Conservation (phyloP, 2,888 invertebrate genomes). For the Schrankia costaestrigalis region DNA sequence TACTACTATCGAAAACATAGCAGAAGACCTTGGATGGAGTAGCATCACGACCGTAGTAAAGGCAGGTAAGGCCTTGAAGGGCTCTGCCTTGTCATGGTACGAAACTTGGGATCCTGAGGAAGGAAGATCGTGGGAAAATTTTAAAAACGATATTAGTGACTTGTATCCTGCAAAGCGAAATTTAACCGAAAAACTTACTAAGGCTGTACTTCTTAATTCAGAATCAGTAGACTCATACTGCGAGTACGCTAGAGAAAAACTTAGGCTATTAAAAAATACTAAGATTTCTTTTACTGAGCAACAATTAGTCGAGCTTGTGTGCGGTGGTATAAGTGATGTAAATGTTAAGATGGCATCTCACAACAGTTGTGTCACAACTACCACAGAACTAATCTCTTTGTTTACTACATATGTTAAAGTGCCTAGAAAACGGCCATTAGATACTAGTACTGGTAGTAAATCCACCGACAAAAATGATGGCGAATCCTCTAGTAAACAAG, state of each 20-base stretch:
- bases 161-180: neutral
- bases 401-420: conserved; percentile 22
- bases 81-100: conserved; percentile 25
- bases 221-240: conserved; percentile 2
- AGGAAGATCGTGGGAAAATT: conserved; percentile 1
- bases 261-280: conserved; percentile 1
- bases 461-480: too few relatives aligned
- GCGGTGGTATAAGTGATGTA: conserved; percentile 10
- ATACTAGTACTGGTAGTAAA: neutral
- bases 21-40: conserved; percentile 13
- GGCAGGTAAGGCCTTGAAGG: conserved; percentile 26
- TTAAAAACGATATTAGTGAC: neutral
- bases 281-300: conserved; percentile 4
- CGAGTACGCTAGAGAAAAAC: conserved; percentile 5
- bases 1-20: conserved; percentile 13
- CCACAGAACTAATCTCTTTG: conserved; percentile 24
- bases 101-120: conserved; percentile 11
- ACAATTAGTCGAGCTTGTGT: conserved; percentile 4
- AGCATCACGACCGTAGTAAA: conserved; percentile 14
- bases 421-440: neutral
- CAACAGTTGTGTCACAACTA: conserved; percentile 21
- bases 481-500: too few relatives aligned
- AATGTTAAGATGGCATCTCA: conserved; percentile 26
- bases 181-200: neutral
- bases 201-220: conserved; percentile 2